Evolutionary conservation across 2,797 vertebrate genomes (phyloP).

Genomic region (Gymnoscopelus microlampas): DNA sequence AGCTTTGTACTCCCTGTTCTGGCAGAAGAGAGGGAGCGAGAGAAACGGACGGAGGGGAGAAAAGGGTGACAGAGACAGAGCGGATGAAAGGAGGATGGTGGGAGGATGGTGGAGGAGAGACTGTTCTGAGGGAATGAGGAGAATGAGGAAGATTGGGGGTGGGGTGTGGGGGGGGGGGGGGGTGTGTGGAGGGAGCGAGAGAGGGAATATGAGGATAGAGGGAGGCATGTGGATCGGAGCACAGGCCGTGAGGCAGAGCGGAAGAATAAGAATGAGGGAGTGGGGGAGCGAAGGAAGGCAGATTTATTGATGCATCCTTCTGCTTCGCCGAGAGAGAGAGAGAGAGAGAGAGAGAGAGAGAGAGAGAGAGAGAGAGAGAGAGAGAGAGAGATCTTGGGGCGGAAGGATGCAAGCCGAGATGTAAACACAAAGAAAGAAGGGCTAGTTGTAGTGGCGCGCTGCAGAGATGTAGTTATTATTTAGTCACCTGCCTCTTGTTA

Average conservation of each 20-base stretch:
- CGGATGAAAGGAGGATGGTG: conserved; percentile 16
- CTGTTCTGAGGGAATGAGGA: not conserved
- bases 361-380: not conserved
- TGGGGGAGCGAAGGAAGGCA: conserved; percentile 46
- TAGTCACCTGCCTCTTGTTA: too few species aligned
- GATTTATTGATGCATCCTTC: conserved; percentile 48
- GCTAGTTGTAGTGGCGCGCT: too few species aligned
- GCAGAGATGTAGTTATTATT: too few species aligned
- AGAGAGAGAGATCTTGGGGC: not conserved
- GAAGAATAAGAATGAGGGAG: conserved; percentile 52
- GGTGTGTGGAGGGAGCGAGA: conserved; percentile 6
- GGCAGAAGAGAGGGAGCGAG: conserved; percentile 6
- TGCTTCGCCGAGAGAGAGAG: conserved; percentile 14
- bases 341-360: conserved; percentile 8
- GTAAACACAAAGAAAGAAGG: not conserved
- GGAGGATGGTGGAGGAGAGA: not conserved
- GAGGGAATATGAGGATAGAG: conserved; percentile 21
- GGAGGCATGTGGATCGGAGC: conserved; percentile 38
- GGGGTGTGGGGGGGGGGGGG: not conserved
- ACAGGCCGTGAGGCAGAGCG: conserved; percentile 24
- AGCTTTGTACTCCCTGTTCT: conserved; percentile 13
- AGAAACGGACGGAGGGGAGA: conserved; percentile 8
- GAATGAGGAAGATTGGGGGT: not conserved
- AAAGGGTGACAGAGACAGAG: not conserved
- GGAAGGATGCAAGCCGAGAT: not conserved